phyloP scores from a whole-genome alignment of 2,888 invertebrate species.

The Diarsia mendica region DNA sequence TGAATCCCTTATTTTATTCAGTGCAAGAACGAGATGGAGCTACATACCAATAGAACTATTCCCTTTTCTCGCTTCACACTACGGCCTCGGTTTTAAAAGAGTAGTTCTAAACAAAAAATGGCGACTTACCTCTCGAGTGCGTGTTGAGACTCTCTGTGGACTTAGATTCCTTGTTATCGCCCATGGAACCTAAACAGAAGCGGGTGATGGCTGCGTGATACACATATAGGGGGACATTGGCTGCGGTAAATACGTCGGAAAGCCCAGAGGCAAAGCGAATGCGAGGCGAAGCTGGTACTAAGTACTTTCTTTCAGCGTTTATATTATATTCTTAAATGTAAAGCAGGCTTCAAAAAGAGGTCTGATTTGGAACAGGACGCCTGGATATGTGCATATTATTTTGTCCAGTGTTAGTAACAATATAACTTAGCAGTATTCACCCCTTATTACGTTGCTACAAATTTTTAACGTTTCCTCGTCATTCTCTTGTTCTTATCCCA shows the following conservation, averaged over 20 bases:
- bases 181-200: slow-evolving; percentile 83
- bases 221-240: slow-evolving; percentile 34
- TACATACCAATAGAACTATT: neutral
- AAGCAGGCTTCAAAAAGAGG: no score
- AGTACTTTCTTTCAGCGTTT: no score
- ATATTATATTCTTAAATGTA: no score
- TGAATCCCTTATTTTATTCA: neutral
- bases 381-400: no score
- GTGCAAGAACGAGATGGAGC: neutral
- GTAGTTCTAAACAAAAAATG: neutral
- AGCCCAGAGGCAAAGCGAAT: neutral
- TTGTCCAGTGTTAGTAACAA: no score
- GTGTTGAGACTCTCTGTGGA: slow-evolving; percentile 86
- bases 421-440: no score
- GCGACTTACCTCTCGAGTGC: slow-evolving; percentile 82
- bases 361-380: no score
- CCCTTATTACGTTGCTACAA: no score
- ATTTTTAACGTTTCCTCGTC: no score
- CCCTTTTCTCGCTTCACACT: neutral
- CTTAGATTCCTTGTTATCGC: slow-evolving; percentile 86
- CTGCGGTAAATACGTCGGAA: slow-evolving; percentile 17
- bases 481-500: no score
- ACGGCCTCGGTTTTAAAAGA: neutral
- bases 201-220: slow-evolving; percentile 48
- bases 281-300: neutral